A percentile compares a stretch with the other conserved stretches of the same genome.
phyloP scores from a whole-genome alignment of 2,113 vertebrate genomes.

The Pluvianellus socialis region DNA sequence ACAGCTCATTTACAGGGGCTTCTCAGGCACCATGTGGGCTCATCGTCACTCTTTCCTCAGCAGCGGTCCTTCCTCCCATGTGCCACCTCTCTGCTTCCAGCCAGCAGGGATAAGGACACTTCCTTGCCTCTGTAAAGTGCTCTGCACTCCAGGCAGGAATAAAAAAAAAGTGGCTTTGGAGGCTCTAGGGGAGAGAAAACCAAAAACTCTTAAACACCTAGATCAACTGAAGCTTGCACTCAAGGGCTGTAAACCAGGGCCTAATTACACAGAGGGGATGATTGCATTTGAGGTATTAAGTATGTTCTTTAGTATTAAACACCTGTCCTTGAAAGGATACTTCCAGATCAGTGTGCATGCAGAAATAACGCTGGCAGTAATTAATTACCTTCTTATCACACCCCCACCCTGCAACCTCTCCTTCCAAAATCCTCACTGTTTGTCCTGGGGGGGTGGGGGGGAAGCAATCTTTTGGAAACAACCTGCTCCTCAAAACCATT shows the following conservation, averaged over 20 bases:
- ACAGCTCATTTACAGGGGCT: neutral
- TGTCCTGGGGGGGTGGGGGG: neutral
- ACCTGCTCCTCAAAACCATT: neutral
- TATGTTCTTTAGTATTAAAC: neutral
- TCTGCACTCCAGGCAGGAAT: neutral
- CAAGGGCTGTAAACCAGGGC: neutral
- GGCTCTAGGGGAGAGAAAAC: neutral
- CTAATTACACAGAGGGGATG: neutral
- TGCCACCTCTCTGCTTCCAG: neutral
- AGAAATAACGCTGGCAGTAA: neutral
- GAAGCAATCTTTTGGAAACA: neutral
- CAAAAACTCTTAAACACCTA: neutral
- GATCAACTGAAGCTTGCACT: neutral
- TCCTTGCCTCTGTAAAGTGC: neutral
- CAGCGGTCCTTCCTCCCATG: neutral
- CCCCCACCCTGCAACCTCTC: neutral
- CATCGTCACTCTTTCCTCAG: neutral
- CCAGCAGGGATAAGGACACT: neutral
- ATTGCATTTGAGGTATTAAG: constrained; percentile 2
- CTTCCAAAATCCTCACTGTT: neutral
- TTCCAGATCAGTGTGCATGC: neutral
- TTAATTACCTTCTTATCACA: neutral
- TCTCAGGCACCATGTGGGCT: neutral
- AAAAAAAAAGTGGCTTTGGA: neutral
- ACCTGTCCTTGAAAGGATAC: constrained; percentile 11